Evolutionary conservation across 2,797 vertebrate species (phyloP).

Genomic region (Sebastes taczanowskii): DNA sequence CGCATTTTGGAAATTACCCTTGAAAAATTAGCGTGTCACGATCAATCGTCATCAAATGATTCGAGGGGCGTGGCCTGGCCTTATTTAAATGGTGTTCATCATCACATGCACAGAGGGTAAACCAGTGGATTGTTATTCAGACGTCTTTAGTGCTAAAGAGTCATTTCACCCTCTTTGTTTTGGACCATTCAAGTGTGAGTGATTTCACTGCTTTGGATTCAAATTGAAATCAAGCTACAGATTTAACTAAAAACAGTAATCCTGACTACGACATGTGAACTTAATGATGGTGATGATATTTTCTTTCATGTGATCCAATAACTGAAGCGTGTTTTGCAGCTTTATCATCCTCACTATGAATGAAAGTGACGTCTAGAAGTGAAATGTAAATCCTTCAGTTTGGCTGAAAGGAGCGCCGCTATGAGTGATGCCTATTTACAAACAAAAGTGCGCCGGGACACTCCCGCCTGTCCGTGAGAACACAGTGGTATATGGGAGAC

Average conservation of each 20-base stretch:
- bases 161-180: constrained; percentile 47
- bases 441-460: constrained; percentile 45
- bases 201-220: background rate
- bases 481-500: constrained; percentile 45
- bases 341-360: background rate
- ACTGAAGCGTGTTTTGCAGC: background rate
- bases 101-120: constrained; percentile 27
- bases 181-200: constrained; percentile 25
- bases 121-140: constrained; percentile 35
- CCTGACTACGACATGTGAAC: background rate
- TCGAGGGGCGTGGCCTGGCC: constrained; percentile 48
- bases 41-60: constrained; percentile 74
- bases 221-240: background rate
- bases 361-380: background rate
- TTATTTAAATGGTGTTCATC: constrained; percentile 54
- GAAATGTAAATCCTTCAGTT: constrained; percentile 24
- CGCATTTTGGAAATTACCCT: constrained; percentile 79
- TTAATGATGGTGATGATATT: background rate
- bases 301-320: background rate
- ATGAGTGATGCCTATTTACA: constrained; percentile 71
- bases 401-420: constrained; percentile 4
- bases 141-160: constrained; percentile 12
- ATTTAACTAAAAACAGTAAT: fast-evolving
- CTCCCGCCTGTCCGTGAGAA: constrained; percentile 45
- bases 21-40: constrained; percentile 79